These are phyloP conservation scores for Meteorus colon DNA, from an alignment of 2,888 invertebrate species.

Conservation along the genomic window DNA sequence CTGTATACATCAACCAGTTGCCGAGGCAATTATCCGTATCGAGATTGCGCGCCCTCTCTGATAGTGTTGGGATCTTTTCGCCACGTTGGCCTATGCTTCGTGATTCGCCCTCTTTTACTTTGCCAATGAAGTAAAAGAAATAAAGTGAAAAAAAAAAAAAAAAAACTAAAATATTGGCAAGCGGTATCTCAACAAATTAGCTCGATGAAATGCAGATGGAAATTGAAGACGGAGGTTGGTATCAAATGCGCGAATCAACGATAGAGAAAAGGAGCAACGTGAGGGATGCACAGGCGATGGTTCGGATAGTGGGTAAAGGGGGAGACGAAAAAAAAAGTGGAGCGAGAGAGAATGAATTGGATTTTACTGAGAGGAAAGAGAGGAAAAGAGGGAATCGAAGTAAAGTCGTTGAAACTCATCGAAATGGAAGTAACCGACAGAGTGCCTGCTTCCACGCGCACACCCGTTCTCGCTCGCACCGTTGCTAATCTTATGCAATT, in stretches of 20 bases:
- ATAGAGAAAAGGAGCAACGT: constrained; percentile 47
- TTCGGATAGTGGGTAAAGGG: constrained; percentile 36
- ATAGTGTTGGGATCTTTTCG: constrained; percentile 42
- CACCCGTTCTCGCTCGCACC: constrained; percentile 55
- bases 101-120: constrained; percentile 52
- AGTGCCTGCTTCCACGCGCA: constrained; percentile 62
- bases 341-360: constrained; percentile 37
- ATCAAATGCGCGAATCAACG: constrained; percentile 48
- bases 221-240: constrained; percentile 45
- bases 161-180: constrained; percentile 73
- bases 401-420: constrained; percentile 72
- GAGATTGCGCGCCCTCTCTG: constrained; percentile 59
- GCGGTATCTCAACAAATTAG: constrained; percentile 74
- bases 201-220: constrained; percentile 70
- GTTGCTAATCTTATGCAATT: constrained; percentile 73
- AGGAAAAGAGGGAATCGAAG: constrained; percentile 65
- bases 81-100: constrained; percentile 35
- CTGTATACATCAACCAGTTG: constrained; percentile 53
- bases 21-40: constrained; percentile 68
- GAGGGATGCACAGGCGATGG: constrained; percentile 24
- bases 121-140: constrained; percentile 63
- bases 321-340: constrained; percentile 34
- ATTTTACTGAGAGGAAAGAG: constrained; percentile 37
- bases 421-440: constrained; percentile 72
- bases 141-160: no score